phyloP scores from a whole-genome alignment of 2,797 vertebrate species.

The Acanthurus tractus region DNA sequence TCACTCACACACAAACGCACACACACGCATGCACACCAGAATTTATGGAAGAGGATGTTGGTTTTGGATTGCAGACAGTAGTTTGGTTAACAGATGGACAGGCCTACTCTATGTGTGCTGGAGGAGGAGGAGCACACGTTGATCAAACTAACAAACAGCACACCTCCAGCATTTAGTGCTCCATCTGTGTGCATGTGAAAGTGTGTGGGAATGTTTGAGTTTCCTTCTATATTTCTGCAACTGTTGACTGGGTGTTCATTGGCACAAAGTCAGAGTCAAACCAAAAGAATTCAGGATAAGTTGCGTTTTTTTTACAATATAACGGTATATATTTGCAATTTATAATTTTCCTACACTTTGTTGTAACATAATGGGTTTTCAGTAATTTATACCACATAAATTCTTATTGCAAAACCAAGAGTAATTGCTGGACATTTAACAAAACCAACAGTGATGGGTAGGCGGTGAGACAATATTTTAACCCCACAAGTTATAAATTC shows the following conservation, averaged over 20 bases:
- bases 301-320: background rate
- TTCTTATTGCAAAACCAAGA: background rate
- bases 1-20: background rate
- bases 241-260: background rate
- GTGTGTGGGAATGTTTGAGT: slow-evolving; percentile 33
- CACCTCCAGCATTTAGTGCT: slow-evolving; percentile 30
- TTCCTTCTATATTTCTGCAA: slow-evolving; percentile 27
- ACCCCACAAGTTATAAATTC: background rate
- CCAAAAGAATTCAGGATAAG: background rate
- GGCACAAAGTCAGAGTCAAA: background rate
- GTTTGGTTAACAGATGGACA: slow-evolving; percentile 49
- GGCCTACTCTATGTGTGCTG: slow-evolving; percentile 46
- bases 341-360: background rate
- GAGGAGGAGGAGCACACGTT: slow-evolving; percentile 40
- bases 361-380: background rate
- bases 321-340: background rate
- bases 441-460: background rate
- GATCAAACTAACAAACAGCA: slow-evolving; percentile 45
- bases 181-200: background rate
- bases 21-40: background rate
- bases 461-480: background rate
- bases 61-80: slow-evolving; percentile 64
- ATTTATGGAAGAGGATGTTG: slow-evolving; percentile 59
- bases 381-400: background rate
- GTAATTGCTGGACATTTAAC: background rate